Evolutionary conservation across 2,113 vertebrate genomes (phyloP), one percentile per base, ranked within the genome.

Genomic region (Cheilinus undulatus): DNA sequence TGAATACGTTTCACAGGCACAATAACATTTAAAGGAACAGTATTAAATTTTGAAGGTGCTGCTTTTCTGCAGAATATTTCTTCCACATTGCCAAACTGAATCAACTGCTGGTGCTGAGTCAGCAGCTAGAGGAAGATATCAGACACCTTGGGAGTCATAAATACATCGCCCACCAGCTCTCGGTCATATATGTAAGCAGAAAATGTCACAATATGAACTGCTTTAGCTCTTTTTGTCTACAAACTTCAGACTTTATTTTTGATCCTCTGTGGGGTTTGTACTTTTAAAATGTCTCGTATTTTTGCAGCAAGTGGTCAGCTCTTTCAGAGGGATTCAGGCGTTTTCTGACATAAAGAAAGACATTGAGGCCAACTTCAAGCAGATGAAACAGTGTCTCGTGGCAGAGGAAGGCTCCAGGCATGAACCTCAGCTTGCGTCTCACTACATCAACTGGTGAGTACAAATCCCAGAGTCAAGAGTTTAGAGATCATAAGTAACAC

Each of bases 111-210:
- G 93, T 94, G 58, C 91, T 95, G 45, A 94, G 93, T 82, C 94
- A 95, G 30, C 94, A 95, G 80, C 82, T 95, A 12, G 93, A 95
- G 43, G 94, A 94, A 74, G 94, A 95, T 23, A 89, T 94, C 74
- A 83, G 86, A 32, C 93, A 95, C 71, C 91, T 95, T 27, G 94
- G 94, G 36, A 95, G 94, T 85, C 94, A 95, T 73, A 95, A 95
- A 87, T 95, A 95, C 77, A 89, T 95, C 13, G 90, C 94, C 42
- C 94, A 95, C 87, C 94, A 95, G 88, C 89, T 95, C 43, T 94
- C 94, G 3, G 94, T 94, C 26, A 89, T 95, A 57, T 95, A 95
- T 76, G 94, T 95, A 70, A 92, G 93, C 45, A 53, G 20, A 58
- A 30, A 3, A 17, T 5, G 7, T 17, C 14, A 17, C 40, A 42